A percentile compares a stretch with the other conserved stretches of the same genome.
These are phyloP conservation scores for Suricata suricatta DNA, from an alignment of 2,113 vertebrate species.

Conservation along the genomic window DNA sequence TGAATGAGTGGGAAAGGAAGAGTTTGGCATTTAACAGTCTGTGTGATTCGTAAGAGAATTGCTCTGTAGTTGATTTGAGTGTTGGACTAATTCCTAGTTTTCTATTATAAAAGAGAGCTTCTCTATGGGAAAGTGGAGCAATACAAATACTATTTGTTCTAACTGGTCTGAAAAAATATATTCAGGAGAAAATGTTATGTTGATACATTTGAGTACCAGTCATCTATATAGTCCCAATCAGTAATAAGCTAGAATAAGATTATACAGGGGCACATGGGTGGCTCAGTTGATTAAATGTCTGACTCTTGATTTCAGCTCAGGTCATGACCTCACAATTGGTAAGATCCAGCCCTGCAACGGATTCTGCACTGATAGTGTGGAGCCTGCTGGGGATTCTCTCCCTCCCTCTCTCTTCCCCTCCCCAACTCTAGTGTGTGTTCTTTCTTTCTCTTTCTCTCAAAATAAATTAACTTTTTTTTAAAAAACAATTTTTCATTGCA, in stretches of 20 bases:
- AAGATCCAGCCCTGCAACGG: too few species aligned
- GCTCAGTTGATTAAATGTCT: too few species aligned
- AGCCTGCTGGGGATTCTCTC: too few species aligned
- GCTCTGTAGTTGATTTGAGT: background rate
- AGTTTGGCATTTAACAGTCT: background rate
- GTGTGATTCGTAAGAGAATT: background rate
- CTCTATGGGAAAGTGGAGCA: background rate
- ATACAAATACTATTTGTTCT: background rate
- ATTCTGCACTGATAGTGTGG: too few species aligned
- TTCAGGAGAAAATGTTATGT: background rate
- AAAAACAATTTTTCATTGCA: background rate
- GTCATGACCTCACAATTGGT: too few species aligned
- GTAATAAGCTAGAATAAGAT: background rate
- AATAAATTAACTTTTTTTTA: too few species aligned
- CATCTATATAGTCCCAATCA: background rate
- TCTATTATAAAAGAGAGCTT: background rate
- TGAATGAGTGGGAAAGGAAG: background rate
- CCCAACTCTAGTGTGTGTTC: too few species aligned
- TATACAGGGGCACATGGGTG: background rate
- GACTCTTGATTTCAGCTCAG: too few species aligned
- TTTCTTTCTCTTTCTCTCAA: too few species aligned
- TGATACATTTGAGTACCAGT: background rate
- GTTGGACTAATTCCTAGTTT: background rate
- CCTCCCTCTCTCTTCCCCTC: too few species aligned
- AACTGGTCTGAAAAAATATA: background rate